These are phyloP conservation scores for Cryptoprocta ferox DNA, from an alignment of 2,797 vertebrate genomes.

Conservation along the genomic window DNA sequence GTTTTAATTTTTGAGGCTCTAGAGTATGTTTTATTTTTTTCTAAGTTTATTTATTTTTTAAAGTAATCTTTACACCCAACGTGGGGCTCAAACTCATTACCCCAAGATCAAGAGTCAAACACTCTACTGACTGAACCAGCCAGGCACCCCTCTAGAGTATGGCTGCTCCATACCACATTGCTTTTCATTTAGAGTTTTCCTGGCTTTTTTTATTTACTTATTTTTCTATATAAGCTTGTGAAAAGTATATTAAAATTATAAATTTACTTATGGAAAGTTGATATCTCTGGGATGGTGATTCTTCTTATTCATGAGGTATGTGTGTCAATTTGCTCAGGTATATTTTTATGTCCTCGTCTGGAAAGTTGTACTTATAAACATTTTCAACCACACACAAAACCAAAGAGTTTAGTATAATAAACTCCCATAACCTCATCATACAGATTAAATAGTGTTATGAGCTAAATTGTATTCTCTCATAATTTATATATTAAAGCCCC, in stretches of 20 bases:
- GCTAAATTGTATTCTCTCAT: background rate
- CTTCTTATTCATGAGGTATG: background rate
- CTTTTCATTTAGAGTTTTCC: background rate
- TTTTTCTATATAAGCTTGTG: background rate
- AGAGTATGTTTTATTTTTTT: background rate
- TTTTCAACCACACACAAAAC: background rate
- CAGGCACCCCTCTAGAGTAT: background rate
- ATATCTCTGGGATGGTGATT: background rate
- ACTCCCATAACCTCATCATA: background rate
- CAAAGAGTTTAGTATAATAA: background rate
- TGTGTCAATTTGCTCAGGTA: background rate
- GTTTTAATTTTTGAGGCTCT: background rate
- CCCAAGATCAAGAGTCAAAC: background rate
- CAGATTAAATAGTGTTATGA: background rate
- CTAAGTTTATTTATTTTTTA: background rate
- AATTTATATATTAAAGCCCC: background rate
- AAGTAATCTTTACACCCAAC: background rate
- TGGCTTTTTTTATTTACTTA: background rate
- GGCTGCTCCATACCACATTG: background rate
- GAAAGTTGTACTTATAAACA: background rate
- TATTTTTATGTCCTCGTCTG: background rate
- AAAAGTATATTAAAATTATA: background rate
- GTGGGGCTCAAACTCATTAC: background rate
- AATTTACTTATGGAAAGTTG: background rate
- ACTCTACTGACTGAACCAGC: background rate